Evolutionary conservation across 2,888 invertebrate species (phyloP), one percentile per base, ranked within the genome.

Genomic region (Athripsodes cinereus): DNA sequence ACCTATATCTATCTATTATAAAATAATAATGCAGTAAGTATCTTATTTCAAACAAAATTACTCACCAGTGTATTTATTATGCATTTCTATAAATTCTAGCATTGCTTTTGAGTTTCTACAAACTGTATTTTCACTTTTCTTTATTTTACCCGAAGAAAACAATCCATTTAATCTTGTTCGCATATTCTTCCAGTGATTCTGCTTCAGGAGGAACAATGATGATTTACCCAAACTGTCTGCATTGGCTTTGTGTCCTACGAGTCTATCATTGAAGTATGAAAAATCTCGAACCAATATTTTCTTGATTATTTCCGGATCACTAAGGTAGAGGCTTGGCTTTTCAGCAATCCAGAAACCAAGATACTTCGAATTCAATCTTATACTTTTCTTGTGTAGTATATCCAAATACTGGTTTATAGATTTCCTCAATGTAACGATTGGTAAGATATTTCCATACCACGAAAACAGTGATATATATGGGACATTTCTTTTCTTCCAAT

Each of bases 401-500:
- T 65, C 62, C 22, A 66, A 56, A 11, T 62, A 62, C 18, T 64
- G 59, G 2, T 60, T 66, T 13, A 67, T 56, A 5, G 65, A 67
- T 13, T 63, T 66, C 40, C 55, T 64, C 11, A 65, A 50, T 3
- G 66, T 47, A 1, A 66, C 66, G 2, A 68, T 64, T 21, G 68
- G 65, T 35, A 62, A 67, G 44, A 69, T 69, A 56, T 71, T 71
- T 1, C 72, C 72, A 54, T 72, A 68, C 5, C 71, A 57, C 1
- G 70, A 65, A 2, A 60, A 21, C 0, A 71, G 71, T 20, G 64
- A 60, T 2, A 67, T 66, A 53, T 66, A 65, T 0, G 62, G 63
- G 2, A 72, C 67, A 22, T 67, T 66, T 53, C 68, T 66, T 8
- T 62, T 64, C 51, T 68, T 66, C 71, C 72, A 72, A 57, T 72